Percentiles rank a stretch among this genome's conserved stretches.
phyloP scores from a whole-genome alignment of 2,888 invertebrate species.

The Allophyes oxyacanthae region DNA sequence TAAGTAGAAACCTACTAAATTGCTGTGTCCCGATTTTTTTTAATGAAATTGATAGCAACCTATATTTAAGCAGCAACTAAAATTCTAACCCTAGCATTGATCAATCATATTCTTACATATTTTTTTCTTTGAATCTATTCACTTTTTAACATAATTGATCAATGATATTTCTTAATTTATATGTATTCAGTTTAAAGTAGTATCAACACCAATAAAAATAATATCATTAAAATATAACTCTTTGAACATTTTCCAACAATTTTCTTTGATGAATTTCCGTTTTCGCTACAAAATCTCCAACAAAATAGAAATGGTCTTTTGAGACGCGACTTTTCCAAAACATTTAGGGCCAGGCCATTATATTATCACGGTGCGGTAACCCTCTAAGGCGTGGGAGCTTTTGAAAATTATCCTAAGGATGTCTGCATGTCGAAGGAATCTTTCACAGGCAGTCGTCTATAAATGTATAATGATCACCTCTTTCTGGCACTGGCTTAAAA shows the following conservation, averaged over 20 bases:
- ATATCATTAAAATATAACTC: too few relatives aligned
- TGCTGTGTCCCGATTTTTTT: too few relatives aligned
- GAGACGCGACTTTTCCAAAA: constrained; percentile 59
- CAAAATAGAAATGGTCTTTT: constrained; percentile 51
- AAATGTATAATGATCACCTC: constrained; percentile 84
- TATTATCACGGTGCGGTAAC: constrained; percentile 84
- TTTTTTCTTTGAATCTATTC: too few relatives aligned
- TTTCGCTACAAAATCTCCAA: constrained; percentile 20
- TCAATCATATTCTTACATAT: too few relatives aligned
- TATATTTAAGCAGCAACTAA: too few relatives aligned
- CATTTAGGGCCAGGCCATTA: constrained; percentile 77
- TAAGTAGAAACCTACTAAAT: too few relatives aligned
- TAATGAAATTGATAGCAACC: too few relatives aligned
- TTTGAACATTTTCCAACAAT: constrained; percentile 16
- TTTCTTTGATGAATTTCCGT: constrained; percentile 31
- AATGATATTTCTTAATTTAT: too few relatives aligned
- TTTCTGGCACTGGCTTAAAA: constrained; percentile 37
- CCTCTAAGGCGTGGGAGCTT: constrained; percentile 73
- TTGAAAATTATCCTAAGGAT: constrained; percentile 75
- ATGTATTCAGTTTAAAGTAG: too few relatives aligned
- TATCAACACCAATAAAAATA: too few relatives aligned
- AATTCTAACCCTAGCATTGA: too few relatives aligned
- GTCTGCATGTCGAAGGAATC: constrained; percentile 75
- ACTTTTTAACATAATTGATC: too few relatives aligned
- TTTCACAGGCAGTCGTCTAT: constrained; percentile 81